Evolutionary conservation across 2,888 invertebrate genomes (phyloP).

Genomic region (Dysmachus trigonus): DNA sequence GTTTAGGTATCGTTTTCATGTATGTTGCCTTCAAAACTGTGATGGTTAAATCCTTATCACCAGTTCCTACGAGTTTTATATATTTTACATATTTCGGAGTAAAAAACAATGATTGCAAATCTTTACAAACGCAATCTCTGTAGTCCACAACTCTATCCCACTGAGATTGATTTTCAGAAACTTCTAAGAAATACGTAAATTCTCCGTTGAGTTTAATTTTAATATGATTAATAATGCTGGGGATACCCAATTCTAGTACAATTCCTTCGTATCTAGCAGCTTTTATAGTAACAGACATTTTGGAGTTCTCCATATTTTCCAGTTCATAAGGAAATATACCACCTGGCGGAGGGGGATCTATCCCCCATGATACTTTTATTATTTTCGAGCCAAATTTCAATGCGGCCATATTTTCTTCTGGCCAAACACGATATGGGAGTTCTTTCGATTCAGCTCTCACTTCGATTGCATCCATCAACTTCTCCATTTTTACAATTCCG

Average conservation of each 20-base stretch:
- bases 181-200: constrained; percentile 69
- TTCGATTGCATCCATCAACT: constrained; percentile 93
- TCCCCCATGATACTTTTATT: constrained; percentile 87
- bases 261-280: constrained; percentile 83
- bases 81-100: constrained; percentile 86
- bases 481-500: constrained; percentile 85
- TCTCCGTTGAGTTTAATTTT: constrained; percentile 92
- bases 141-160: constrained; percentile 96
- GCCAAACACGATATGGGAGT: constrained; percentile 85
- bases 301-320: constrained; percentile 91
- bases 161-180: constrained; percentile 93
- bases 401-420: constrained; percentile 92
- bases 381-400: constrained; percentile 84
- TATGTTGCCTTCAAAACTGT: constrained; percentile 92
- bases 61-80: constrained; percentile 85
- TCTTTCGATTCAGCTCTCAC: constrained; percentile 83
- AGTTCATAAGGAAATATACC: constrained; percentile 88
- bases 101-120: constrained; percentile 96
- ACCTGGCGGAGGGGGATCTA: constrained; percentile 83
- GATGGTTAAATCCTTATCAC: constrained; percentile 92
- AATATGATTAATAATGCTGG: constrained; percentile 93
- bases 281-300: constrained; percentile 81
- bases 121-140: constrained; percentile 89
- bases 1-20: constrained; percentile 77
- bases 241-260: constrained; percentile 81